Evolutionary conservation across 2,797 vertebrate genomes (phyloP).

Genomic region (Enteromius thamalakanensis): DNA sequence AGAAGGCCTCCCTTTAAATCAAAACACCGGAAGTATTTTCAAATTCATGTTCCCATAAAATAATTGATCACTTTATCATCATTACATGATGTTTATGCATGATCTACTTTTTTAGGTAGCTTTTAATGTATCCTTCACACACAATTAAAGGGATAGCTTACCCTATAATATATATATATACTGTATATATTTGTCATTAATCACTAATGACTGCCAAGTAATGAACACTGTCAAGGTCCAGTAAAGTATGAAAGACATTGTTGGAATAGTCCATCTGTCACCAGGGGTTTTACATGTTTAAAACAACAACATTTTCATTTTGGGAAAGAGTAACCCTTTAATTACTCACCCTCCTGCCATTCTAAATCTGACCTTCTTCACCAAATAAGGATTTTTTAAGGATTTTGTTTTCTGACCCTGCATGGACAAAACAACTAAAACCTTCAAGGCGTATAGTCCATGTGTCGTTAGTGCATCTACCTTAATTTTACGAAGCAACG

Average conservation of each 20-base stretch:
- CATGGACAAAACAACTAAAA: neutral
- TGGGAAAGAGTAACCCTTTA: neutral
- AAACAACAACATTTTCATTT: no score
- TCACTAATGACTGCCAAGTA: no score
- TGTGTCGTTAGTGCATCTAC: neutral
- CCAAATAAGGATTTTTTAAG: neutral
- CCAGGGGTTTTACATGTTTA: no score
- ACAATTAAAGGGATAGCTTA: neutral
- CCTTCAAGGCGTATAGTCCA: neutral
- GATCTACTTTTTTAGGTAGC: neutral
- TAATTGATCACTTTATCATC: neutral
- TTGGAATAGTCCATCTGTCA: no score
- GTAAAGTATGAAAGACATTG: no score
- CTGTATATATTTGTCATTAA: no score
- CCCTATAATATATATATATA: neutral
- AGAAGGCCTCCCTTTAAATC: neutral
- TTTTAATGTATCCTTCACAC: constrained; percentile 2
- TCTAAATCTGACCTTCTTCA: neutral
- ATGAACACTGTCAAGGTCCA: no score
- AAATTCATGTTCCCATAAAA: neutral
- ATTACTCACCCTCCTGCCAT: neutral
- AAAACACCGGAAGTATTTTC: neutral
- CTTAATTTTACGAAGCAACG: neutral
- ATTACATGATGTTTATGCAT: neutral
- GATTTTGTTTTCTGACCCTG: neutral